Evolutionary conservation across 2,113 vertebrate genomes (phyloP).

Genomic region (Patagioenas fasciata): DNA sequence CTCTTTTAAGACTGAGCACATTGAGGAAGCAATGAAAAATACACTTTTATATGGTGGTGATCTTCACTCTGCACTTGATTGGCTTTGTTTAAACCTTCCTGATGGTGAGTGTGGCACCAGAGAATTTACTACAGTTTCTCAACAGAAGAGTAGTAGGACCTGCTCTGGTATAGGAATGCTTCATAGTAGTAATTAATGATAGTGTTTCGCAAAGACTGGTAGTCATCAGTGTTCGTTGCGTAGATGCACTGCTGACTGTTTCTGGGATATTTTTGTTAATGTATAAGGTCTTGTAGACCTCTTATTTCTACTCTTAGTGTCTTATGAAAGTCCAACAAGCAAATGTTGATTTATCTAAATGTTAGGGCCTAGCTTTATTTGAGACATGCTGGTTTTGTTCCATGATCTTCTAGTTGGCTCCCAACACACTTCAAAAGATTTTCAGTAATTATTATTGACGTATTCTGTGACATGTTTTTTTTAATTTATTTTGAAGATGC

Average conservation of each 20-base stretch:
- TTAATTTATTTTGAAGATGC: constrained; percentile 78
- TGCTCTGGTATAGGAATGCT: neutral
- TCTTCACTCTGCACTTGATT: constrained; percentile 95
- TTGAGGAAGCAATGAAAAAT: constrained; percentile 97
- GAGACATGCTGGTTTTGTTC: neutral
- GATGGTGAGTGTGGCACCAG: constrained; percentile 79
- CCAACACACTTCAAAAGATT: neutral
- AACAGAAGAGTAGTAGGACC: neutral
- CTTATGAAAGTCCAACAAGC: neutral
- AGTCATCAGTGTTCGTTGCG: neutral
- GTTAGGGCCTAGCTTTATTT: neutral
- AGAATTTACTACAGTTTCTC: neutral
- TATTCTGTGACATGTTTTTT: neutral
- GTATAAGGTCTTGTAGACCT: neutral
- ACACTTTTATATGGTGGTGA: constrained; percentile 93
- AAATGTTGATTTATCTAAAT: neutral
- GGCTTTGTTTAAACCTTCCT: constrained; percentile 95
- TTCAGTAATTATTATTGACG: neutral
- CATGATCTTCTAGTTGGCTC: neutral
- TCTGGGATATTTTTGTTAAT: neutral
- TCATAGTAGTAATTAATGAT: neutral
- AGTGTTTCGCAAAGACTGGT: fast-evolving
- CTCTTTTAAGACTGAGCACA: constrained; percentile 91
- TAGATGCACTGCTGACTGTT: neutral
- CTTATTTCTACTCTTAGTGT: neutral